Base-by-base conservation (phyloP, 1,140 invertebrate species). In the Zaprionus inermis region DNA sequence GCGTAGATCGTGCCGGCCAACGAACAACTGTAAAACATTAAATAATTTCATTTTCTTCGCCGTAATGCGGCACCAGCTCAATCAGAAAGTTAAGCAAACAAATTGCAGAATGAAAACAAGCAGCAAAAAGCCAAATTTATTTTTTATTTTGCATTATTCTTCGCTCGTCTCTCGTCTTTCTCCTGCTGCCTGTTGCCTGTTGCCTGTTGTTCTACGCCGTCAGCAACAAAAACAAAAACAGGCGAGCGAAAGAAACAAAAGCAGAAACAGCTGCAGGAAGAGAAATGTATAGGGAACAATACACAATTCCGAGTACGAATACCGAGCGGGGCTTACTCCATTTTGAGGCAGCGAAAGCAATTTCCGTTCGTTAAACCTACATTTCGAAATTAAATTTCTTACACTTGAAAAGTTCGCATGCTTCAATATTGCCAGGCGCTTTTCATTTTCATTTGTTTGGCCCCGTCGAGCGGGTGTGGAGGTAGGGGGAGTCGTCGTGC, bases 331-430 rank as follows among this genome's bases (percentile, higher is more conserved):
- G 72, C 73, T 86, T 76, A 79, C 76, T 68, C 61, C 76, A 77
- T 65, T 85, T 80, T 81, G 65, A 72, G 56, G 76, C 78, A 77
- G 74, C 84, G 78, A 90, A 89, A 88, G 84, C 84, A 88, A 88
- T 88, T 88, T 88, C 84, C 84, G 84, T 89, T 89, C 84, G 84
- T 88, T 89, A 88, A 88, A 88, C 84, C 84, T 88, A 84, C 84
- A 89, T 89, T 89, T 89, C 70, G 84, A 88, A 88, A 88, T 88
- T 88, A 89, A 84, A 88, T 88, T 88, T 88, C 86, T 88, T 88
- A 84, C 84, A 88, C 84, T 88, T 88, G 84, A 88, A 79, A 88
- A 88, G 84, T 84, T 89, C 52, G 83, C 79, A 51, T 64, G 77
- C 73, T 83, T 83, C 84, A 88, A 88, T 89, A 89, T 88, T 79